phyloP scores from a whole-genome alignment of 1,140 invertebrate genomes.

The Helicoverpa zea region DNA sequence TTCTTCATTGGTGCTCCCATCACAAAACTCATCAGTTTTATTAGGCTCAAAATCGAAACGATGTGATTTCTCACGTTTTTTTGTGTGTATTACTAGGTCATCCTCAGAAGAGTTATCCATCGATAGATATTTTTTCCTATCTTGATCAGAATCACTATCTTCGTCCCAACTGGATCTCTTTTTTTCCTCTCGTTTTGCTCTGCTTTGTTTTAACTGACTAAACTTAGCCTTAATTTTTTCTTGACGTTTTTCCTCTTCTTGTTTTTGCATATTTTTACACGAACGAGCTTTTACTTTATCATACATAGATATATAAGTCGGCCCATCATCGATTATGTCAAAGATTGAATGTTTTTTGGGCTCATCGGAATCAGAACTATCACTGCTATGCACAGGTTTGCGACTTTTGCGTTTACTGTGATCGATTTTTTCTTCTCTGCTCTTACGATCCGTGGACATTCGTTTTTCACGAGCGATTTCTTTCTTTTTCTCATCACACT shows the following conservation, averaged over 20 bases:
- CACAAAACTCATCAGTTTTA: constrained; percentile 79
- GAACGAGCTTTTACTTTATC: constrained; percentile 99
- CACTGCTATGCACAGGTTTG: constrained; percentile 87
- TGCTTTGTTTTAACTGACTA: constrained; percentile 94
- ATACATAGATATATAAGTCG: constrained; percentile 98
- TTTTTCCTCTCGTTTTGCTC: constrained; percentile 95
- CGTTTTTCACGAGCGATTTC: constrained; percentile 83
- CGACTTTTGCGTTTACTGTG: constrained; percentile 83
- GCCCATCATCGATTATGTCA: constrained; percentile 95
- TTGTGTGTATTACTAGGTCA: constrained; percentile 77
- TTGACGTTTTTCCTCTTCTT: constrained; percentile 95
- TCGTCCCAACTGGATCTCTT: constrained; percentile 96
- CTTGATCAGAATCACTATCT: constrained; percentile 89
- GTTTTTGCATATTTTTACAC: constrained; percentile 96
- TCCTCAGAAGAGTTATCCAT: constrained; percentile 88
- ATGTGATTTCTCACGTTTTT: constrained; percentile 79
- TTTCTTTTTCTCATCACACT: constrained; percentile 84
- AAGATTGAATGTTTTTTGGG: constrained; percentile 97
- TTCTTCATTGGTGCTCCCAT: constrained; percentile 72
- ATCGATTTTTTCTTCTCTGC: constrained; percentile 84
- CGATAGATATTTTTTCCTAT: constrained; percentile 80
- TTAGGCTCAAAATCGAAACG: constrained; percentile 79
- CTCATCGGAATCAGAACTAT: constrained; percentile 91
- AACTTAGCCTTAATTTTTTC: constrained; percentile 96
- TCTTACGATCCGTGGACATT: constrained; percentile 86